A percentile compares a stretch with the other conserved stretches of the same genome.
Conservation (phyloP, 2,797 vertebrate species). For the Thunnus albacares region DNA sequence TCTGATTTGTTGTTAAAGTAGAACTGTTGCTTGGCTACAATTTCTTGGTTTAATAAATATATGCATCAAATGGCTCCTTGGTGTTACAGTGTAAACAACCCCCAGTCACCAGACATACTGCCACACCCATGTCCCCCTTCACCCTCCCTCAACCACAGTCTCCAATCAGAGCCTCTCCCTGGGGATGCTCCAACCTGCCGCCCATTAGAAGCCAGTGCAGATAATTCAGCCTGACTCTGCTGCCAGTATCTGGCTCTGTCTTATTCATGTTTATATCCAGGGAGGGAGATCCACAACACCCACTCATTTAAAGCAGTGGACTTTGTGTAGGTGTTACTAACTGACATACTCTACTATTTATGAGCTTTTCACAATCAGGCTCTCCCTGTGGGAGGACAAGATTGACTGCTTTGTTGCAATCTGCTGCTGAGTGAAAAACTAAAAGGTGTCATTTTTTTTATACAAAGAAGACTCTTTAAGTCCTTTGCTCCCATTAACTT, state of each 20-base stretch:
- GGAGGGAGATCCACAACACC: constrained; percentile 52
- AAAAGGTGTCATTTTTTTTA: constrained; percentile 58
- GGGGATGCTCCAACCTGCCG: constrained; percentile 56
- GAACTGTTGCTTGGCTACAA: constrained; percentile 13
- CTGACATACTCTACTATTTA: constrained; percentile 77
- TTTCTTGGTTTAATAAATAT: constrained; percentile 20
- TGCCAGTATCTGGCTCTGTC: constrained; percentile 39
- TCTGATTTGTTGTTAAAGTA: constrained; percentile 10
- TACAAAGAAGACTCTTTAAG: constrained; percentile 4
- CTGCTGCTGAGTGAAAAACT: constrained; percentile 51
- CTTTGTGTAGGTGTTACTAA: constrained; percentile 63
- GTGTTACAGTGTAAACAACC: constrained; percentile 31
- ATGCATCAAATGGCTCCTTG: constrained; percentile 31
- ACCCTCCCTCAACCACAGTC: constrained; percentile 24
- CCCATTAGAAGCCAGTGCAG: constrained; percentile 58
- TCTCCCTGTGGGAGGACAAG: constrained; percentile 51
- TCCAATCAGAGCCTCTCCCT: constrained; percentile 62
- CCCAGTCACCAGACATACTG: constrained; percentile 46
- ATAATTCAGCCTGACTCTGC: constrained; percentile 59
- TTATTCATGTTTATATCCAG: constrained; percentile 64
- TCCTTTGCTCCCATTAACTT: constrained; percentile 33
- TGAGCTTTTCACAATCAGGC: constrained; percentile 69
- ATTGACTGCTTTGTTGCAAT: constrained; percentile 63
- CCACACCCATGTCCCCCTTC: constrained; percentile 57
- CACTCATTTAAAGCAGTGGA: constrained; percentile 48